Evolutionary conservation across 2,113 vertebrate species (phyloP), one percentile per base, ranked within the genome.

Genomic region (Podarcis muralis): DNA sequence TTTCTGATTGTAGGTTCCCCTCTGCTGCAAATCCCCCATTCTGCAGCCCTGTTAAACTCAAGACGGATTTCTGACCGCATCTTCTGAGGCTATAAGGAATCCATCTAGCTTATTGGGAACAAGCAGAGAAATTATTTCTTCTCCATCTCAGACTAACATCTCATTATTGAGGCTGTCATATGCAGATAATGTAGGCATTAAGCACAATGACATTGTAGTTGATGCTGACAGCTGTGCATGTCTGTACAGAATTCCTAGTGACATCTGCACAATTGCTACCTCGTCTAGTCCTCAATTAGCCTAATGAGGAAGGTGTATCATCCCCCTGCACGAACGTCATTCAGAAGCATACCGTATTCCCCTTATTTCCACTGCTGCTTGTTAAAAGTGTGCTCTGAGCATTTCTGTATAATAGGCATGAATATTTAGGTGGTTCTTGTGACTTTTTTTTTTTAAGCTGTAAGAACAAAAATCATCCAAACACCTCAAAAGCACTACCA

Each of bases 271-370:
- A 68, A 40, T 25, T 69, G 68, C 90, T 84, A 9, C 12, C 86
- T 93, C 88, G 74, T 84, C 87, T 82, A 1, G 16, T 74, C 87
- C 83, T 93, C 82, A 88, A 22, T 89, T 95, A 93, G 83, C 35
- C 83, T 92, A 62, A 93, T 53, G 84, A 87, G 87, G 71, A 90
- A 90, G 37, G 62, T 78, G 48, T 75, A 71, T 75, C 84, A 86
- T 81, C 94, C 59, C 89, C 90, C 92, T 89, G 66, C 23, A 48
- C 79, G 90, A 82, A 92, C 77, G 88, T 78, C 13, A 0, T 22
- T 87, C 30, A 87, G 92, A 92, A 92, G 57, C 80, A 23, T 83
- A 83, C 81, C 37, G 85, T 27, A 0, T 88, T 87, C 81, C 81
- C 78, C 89, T 76, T 62, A 27, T 82, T 83, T 91, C 13, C 0